These are phyloP conservation scores for Mus spicilegus DNA, from an alignment of 2,113 vertebrate genomes.

Conservation along the genomic window DNA sequence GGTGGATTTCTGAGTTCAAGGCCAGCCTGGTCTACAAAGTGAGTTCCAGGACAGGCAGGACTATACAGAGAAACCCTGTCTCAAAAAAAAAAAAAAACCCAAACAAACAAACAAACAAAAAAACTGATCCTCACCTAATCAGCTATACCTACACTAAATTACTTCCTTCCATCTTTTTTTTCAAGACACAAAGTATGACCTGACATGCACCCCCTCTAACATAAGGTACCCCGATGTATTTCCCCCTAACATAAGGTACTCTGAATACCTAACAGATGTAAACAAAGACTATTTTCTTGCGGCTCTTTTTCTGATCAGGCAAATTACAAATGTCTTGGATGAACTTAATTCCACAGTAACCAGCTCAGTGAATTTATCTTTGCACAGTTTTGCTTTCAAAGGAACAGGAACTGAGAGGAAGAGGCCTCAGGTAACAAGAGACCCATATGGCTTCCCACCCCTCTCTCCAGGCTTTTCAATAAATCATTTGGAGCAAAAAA, in stretches of 20 bases:
- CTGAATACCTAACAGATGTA: background rate
- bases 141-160: background rate
- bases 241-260: background rate
- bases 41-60: no score
- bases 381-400: constrained; percentile 52
- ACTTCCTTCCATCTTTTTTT: background rate
- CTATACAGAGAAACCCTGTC: no score
- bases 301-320: background rate
- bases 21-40: no score
- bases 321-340: constrained; percentile 13
- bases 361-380: constrained; percentile 32
- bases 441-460: background rate
- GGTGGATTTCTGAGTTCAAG: no score
- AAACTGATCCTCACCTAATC: background rate
- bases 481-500: constrained; percentile 54
- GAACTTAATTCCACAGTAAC: constrained; percentile 30
- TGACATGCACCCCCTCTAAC: background rate
- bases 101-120: no score
- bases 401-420: constrained; percentile 29
- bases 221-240: background rate
- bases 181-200: background rate
- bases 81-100: no score
- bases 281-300: background rate
- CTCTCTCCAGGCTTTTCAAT: constrained; percentile 49
- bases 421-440: constrained; percentile 46